Evolutionary conservation across 2,888 invertebrate species (phyloP).

Genomic region (Thymelicus lineola): DNA sequence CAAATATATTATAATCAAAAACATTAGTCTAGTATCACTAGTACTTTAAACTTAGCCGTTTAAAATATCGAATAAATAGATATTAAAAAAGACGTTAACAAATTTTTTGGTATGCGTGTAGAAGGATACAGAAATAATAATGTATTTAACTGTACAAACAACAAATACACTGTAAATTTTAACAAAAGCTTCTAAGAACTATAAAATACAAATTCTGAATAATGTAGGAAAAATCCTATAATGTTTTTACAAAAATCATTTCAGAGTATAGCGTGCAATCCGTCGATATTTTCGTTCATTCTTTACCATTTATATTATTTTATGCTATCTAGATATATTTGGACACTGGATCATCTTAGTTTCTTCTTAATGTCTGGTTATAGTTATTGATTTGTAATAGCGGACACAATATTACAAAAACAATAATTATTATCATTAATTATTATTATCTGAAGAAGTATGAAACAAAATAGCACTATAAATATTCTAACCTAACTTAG

Average conservation of each 20-base stretch:
- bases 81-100: conserved; percentile 50
- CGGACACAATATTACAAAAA: background rate
- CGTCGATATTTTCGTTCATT: background rate
- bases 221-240: background rate
- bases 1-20: conserved; percentile 74
- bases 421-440: background rate
- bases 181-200: conserved; percentile 1
- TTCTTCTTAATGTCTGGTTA: background rate
- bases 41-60: conserved; percentile 64
- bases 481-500: conserved; percentile 23
- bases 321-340: too few species aligned
- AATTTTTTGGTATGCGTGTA: conserved; percentile 53
- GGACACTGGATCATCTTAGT: background rate
- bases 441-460: background rate
- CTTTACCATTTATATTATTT: background rate
- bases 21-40: conserved; percentile 82
- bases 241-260: background rate
- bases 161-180: conserved; percentile 5
- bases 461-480: conserved; percentile 4
- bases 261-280: background rate
- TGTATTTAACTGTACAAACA: conserved; percentile 12
- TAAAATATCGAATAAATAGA: conserved; percentile 53
- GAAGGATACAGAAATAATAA: conserved; percentile 15
- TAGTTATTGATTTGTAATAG: background rate
- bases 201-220: conserved; percentile 4